Evolutionary conservation across 1,140 invertebrate species (phyloP), one percentile per base, ranked within the genome.

Genomic region (Euura saliciscinereae): DNA sequence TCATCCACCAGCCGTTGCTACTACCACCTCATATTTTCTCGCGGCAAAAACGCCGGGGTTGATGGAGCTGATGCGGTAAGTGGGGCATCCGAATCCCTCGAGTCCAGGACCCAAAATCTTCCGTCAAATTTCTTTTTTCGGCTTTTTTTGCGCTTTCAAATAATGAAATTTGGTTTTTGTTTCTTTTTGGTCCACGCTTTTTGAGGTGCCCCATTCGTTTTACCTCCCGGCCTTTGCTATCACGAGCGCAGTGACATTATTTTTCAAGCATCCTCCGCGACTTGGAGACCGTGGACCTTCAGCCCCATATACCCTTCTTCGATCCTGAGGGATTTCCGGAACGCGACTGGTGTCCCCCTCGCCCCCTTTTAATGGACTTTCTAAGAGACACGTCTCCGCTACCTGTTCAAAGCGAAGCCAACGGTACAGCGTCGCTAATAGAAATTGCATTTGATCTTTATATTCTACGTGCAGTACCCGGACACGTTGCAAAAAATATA

Each of bases 391-490:
- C 78, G 75, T 59, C 71, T 72, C 69, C 44, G 64, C 75, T 71
- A 10, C 69, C 51, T 74, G 76, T 80, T 78, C 51, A 59, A 59
- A 59, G 51, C 51, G 51, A 59, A 59, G 51, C 51, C 51, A 59
- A 59, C 51, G 13, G 51, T 4, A 75, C 79, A 80, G 78, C 80
- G 72, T 73, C 73, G 79, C 79, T 78, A 80, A 79, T 71, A 77
- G 75, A 81, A 81, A 79, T 79, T 80, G 73, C 80, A 73, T 81
- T 80, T 81, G 77, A 81, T 80, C 76, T 74, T 72, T 69, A 72
- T 71, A 72, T 71, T 7, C 51, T 59, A 11, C 8, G 51, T 28
- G 28, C 28, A 4, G 51, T n/a, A n/a, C 51, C 8, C 13, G 51
- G 28, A 28, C 28, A n/a, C 66, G 44, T 59, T 45, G 59, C n/a